Percentiles rank a stretch among this genome's conserved stretches.
Conservation (phyloP, 2,888 invertebrate species). For the Perizoma flavofasciatum region DNA sequence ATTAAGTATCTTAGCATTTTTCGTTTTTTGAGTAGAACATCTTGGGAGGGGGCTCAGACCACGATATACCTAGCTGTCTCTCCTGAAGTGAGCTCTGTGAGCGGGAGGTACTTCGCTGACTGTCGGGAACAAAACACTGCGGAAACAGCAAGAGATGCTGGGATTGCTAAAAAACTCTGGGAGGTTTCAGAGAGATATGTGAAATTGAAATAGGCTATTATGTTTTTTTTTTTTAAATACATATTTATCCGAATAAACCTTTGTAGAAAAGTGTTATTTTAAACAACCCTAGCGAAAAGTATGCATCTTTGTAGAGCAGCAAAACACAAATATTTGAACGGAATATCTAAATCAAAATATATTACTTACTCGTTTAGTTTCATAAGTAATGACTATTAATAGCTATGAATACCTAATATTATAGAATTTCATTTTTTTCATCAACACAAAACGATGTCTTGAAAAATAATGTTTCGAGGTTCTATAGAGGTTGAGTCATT, state of each 20-base stretch:
- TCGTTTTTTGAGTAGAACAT: slow-evolving; percentile 46
- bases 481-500: too few species aligned
- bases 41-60: slow-evolving; percentile 74
- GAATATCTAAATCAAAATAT: too few species aligned
- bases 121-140: slow-evolving; percentile 69
- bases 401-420: too few species aligned
- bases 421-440: too few species aligned
- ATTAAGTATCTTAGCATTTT: slow-evolving; percentile 58
- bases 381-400: too few species aligned
- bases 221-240: too few species aligned
- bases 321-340: background rate
- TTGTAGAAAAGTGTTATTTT: too few species aligned
- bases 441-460: too few species aligned
- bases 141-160: slow-evolving; percentile 70
- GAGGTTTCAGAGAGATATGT: slow-evolving; percentile 76
- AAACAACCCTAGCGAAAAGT: too few species aligned
- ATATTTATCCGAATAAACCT: too few species aligned
- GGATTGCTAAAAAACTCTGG: slow-evolving; percentile 85
- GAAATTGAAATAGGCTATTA: slow-evolving; percentile 47
- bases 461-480: too few species aligned
- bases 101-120: slow-evolving; percentile 86
- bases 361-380: too few species aligned
- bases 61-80: slow-evolving; percentile 79
- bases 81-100: slow-evolving; percentile 79
- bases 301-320: background rate